Base-by-base conservation (phyloP, 2,797 vertebrate genomes). In the Salarias fasciatus region DNA sequence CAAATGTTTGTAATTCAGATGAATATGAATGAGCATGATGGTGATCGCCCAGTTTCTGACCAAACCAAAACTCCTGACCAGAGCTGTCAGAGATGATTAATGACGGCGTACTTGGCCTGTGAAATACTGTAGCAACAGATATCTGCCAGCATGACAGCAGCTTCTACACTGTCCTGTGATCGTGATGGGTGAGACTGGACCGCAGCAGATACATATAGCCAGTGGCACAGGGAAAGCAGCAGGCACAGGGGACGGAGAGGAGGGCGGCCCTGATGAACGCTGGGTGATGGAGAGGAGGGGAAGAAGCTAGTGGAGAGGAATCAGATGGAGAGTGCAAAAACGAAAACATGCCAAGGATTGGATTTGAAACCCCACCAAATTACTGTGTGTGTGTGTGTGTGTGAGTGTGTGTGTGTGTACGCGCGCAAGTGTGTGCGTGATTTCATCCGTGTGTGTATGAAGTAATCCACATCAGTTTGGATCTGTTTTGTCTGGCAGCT, bases 71-170 rank as follows among this genome's bases (percentile, higher is more conserved):
- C n/a, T n/a, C n/a, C n/a, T n/a, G n/a, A n/a, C n/a, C 15, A 14
- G 54, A 72, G 63, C 83, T 89, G 87, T 90, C 90, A 84, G 56
- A 43, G 58, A 80, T 88, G 87, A 91, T 62, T 84, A 86, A 92
- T 75, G 84, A 89, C 46, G 10, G 55, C 77, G 50, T 35, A 54
- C 56, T 82, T 61, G 80, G 72, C 72, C 72, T 75, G 79, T 72
- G 73, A 86, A 87, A 60, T 69, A 63, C 76, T 78, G 49, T 63
- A 75, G 79, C 79, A 80, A 85, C 80, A 83, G 53, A 82, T 70
- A 80, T 77, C 75, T 83, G 59, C 75, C 66, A 78, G 82, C 69
- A 69, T 72, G 86, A 79, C 81, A 87, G 89, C 84, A 87, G 84
- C 80, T 87, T 88, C 78, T 73, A 69, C 66, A 72, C 71, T 72